These are phyloP conservation scores for Eutolmus rufibarbis DNA, from an alignment of 2,888 invertebrate genomes.

Conservation along the genomic window DNA sequence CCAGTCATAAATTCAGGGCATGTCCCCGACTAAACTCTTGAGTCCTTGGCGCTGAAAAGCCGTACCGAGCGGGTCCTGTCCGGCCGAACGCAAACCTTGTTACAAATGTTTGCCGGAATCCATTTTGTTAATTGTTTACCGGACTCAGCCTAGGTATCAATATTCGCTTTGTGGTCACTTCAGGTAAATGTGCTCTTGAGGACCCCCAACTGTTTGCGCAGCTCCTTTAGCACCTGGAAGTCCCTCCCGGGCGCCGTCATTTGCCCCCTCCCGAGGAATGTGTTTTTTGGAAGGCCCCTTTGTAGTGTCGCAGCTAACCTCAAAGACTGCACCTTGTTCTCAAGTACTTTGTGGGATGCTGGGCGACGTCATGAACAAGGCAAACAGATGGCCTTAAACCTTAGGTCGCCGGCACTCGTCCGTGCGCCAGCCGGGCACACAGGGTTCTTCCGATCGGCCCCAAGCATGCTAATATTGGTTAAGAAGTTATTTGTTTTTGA, in stretches of 20 bases:
- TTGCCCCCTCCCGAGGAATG: background rate
- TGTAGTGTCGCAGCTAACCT: background rate
- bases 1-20: slow-evolving; percentile 38
- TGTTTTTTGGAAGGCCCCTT: slow-evolving; percentile 20
- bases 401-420: background rate
- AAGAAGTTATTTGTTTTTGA: background rate
- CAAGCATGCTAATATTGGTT: slow-evolving; percentile 23
- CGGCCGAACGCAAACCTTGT: background rate
- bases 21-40: background rate
- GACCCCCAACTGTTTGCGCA: background rate
- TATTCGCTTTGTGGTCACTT: slow-evolving; percentile 43
- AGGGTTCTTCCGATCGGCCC: slow-evolving; percentile 3
- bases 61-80: background rate
- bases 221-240: background rate
- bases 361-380: slow-evolving; percentile 10
- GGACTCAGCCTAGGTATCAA: slow-evolving; percentile 41
- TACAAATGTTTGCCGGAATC: slow-evolving; percentile 41
- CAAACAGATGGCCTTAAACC: slow-evolving; percentile 1
- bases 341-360: background rate
- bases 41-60: background rate
- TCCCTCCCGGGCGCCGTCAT: background rate
- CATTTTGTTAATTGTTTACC: slow-evolving; percentile 43
- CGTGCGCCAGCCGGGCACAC: background rate
- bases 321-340: slow-evolving; percentile 33
- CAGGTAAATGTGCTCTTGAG: slow-evolving; percentile 1